Base-by-base conservation (phyloP, 1,140 invertebrate species). In the Ceratina japonica region DNA sequence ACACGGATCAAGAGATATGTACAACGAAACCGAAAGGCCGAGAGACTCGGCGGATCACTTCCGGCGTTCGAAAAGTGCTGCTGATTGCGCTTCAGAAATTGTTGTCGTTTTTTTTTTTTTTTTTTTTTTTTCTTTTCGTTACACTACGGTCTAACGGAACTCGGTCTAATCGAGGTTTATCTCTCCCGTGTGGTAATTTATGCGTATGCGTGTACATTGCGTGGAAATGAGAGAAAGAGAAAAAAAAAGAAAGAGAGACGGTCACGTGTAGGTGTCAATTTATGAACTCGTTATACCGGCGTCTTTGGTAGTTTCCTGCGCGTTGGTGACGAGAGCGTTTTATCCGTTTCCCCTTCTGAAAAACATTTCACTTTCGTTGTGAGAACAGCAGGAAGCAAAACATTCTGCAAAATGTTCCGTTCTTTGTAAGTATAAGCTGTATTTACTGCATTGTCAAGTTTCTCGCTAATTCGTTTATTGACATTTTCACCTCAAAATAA, bases 281-380 rank as follows among this genome's bases (percentile, higher is more conserved):
- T 92, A 92, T 90, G 84, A 92, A 92, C 92, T 92, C 89, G 89
- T 96, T 97, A 97, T 97, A 97, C 96, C 96, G 97, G 97, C 93
- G 97, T 97, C 95, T 97, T 97, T 92, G 97, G 97, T 92, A 98
- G 94, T 95, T 97, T 97, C 94, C 97, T 95, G 94, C 97, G 95
- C 85, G 96, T 97, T 87, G 97, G 96, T 89, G 96, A 97, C 81
- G 96, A 95, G 85, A 96, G 96, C 83, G 95, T 95, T 94, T 97
- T 97, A 89, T 97, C 96, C 89, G 94, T 94, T 89, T 96, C 95
- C 65, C 94, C 93, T 92, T 96, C 95, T 96, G 95, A 94, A 95
- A 89, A 71, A 79, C 61, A 88, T 84, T 82, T 74, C 56, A 85
- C 4, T 70, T 79, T 58, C 24, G 58, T 77, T 49, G 74, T 78